Percentiles rank a stretch among this genome's conserved stretches.
Conservation (phyloP, 2,797 vertebrate genomes). For the Takifugu rubripes region DNA sequence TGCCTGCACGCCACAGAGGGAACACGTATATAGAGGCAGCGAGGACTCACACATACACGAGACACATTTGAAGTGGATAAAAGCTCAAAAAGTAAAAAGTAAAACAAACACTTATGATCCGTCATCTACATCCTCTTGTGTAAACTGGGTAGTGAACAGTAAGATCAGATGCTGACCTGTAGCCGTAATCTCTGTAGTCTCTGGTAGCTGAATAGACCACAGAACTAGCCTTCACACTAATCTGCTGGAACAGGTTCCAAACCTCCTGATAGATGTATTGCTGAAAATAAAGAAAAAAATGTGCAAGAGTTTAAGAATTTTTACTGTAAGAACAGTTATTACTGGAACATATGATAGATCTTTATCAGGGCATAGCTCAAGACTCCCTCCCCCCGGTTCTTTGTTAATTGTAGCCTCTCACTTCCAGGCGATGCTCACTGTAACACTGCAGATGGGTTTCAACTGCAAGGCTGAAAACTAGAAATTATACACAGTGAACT, state of each 20-base stretch:
- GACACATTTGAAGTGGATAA: too few species aligned
- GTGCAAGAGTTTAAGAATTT: not conserved
- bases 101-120: not conserved
- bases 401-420: too few species aligned
- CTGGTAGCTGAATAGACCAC: slow-evolving; percentile 94
- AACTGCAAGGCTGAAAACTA: slow-evolving; percentile 7
- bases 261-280: slow-evolving; percentile 99
- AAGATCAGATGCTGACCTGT: slow-evolving; percentile 78
- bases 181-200: slow-evolving; percentile 93
- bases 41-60: too few species aligned
- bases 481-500: slow-evolving; percentile 16
- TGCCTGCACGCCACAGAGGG: slow-evolving; percentile 69
- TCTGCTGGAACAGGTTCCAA: slow-evolving; percentile 98
- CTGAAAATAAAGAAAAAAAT: slow-evolving; percentile 57
- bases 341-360: too few species aligned
- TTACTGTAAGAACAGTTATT: not conserved
- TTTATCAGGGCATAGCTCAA: too few species aligned
- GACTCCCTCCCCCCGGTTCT: too few species aligned
- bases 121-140: not conserved
- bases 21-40: slow-evolving; percentile 32
- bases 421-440: not conserved
- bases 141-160: not conserved
- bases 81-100: not conserved
- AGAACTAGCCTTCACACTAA: slow-evolving; percentile 97
- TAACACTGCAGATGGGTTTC: slow-evolving; percentile 4